Evolutionary conservation across 2,888 invertebrate species (phyloP), one percentile per base, ranked within the genome.

Genomic region (Drosophila monieri): DNA sequence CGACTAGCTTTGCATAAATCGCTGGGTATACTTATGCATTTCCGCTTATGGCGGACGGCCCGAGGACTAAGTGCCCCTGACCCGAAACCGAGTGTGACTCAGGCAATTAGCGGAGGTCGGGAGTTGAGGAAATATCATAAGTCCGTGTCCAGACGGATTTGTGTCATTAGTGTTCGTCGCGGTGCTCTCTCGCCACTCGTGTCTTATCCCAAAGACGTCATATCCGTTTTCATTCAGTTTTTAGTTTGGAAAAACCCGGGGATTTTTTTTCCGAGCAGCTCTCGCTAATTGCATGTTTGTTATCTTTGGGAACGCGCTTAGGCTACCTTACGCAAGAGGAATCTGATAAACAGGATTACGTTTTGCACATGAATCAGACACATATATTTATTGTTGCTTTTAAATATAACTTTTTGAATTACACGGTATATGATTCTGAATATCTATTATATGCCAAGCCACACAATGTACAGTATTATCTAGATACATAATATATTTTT

Each of bases 301-400:
- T 83, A 83, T 88, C 75, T 77, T 77, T 71, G 66, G 67, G 60
- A 81, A 85, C 73, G 68, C 56, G 74, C 80, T 85, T 61, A 72
- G 60, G 54, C 46, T 54, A 56, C 54, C 47, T 49, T 48, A 62
- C 27, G 37, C 30, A 18, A 39, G 25, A 73, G 21, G 51, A 47
- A 55, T 57, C 53, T 47, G 66, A 58, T 52, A 43, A 53, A 39
- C 41, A 60, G 59, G 41, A 43, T 61, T 49, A 51, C 39, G 55
- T 61, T 88, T 80, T 84, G 84, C 86, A 86, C 78, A 77, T 73
- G 76, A 80, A 76, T 86, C 84, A 88, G 74, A 86, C 80, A 88
- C 73, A 51, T 65, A 88, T 73, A 81, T 81, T 87, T 81, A 85
- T 87, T 85, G 83, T 81, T 81, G 64, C 66, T 77, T 59, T 64